Percentiles rank a stretch among this genome's conserved stretches.
These are phyloP conservation scores for Cyprinodon variegatus DNA, from an alignment of 2,113 vertebrate species.

Conservation along the genomic window DNA sequence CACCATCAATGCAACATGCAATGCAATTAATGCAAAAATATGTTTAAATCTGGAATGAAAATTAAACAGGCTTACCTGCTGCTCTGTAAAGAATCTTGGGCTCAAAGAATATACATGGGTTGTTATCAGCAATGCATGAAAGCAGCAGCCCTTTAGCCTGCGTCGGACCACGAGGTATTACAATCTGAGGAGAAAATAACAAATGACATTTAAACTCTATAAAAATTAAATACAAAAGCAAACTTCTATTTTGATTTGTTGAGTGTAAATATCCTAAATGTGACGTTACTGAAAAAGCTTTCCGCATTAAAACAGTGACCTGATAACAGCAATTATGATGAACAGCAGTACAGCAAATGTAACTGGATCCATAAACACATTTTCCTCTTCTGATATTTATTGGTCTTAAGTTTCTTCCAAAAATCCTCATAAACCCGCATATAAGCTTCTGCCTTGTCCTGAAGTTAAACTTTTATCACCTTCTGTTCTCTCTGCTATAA, in stretches of 20 bases:
- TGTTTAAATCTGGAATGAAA: neutral
- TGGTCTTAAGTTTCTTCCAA: neutral
- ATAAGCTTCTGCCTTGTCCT: neutral
- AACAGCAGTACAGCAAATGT: neutral
- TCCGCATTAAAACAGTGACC: neutral
- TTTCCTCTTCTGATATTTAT: neutral
- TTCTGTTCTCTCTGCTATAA: neutral
- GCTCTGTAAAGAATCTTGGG: slow-evolving; percentile 99
- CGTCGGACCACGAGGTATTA: slow-evolving; percentile 92
- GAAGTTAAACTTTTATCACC: neutral
- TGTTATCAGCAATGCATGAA: slow-evolving; percentile 93
- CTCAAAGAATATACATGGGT: slow-evolving; percentile 99
- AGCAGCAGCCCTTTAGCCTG: slow-evolving; percentile 96
- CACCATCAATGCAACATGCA: neutral
- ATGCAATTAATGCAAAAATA: neutral
- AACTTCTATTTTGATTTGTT: neutral
- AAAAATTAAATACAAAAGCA: neutral
- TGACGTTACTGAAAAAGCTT: neutral
- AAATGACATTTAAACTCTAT: neutral
- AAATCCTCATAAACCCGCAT: neutral
- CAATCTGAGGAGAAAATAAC: slow-evolving; percentile 80
- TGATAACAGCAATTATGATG: neutral
- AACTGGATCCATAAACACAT: neutral
- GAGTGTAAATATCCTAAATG: neutral
- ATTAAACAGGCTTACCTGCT: slow-evolving; percentile 87